Conservation (phyloP, 2,113 vertebrate genomes). For the Sciurus niger region DNA sequence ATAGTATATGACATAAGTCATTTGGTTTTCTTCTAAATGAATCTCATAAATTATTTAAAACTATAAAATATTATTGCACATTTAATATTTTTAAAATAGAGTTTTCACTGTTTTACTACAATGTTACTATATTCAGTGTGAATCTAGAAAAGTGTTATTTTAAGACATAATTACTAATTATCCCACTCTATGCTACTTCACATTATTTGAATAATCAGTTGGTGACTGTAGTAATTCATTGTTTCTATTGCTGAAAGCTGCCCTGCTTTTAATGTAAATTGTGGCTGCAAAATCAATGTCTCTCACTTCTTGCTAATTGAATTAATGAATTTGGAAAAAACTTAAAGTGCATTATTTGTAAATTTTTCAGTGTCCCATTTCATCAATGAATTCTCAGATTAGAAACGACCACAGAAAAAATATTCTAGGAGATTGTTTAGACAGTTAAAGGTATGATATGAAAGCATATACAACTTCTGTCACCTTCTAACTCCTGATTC, state of each 20-base stretch:
- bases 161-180: constrained; percentile 10
- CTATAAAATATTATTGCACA: background rate
- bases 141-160: background rate
- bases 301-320: constrained; percentile 37
- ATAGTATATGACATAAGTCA: background rate
- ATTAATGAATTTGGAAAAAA: constrained; percentile 10
- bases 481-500: background rate
- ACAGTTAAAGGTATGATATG: background rate
- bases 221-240: background rate
- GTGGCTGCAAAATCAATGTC: constrained; percentile 26
- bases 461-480: background rate
- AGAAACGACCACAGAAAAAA: background rate
- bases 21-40: background rate
- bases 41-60: background rate
- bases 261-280: constrained; percentile 13
- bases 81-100: background rate
- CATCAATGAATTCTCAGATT: constrained; percentile 50
- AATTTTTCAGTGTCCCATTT: constrained; percentile 1
- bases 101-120: background rate
- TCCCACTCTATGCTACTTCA: background rate
- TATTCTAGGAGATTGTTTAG: background rate
- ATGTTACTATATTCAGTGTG: background rate
- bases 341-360: background rate
- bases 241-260: background rate
- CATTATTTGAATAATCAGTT: background rate